A percentile compares a stretch with the other conserved stretches of the same genome.
Conservation (phyloP, 2,113 vertebrate species). For the Rafetus swinhoei region DNA sequence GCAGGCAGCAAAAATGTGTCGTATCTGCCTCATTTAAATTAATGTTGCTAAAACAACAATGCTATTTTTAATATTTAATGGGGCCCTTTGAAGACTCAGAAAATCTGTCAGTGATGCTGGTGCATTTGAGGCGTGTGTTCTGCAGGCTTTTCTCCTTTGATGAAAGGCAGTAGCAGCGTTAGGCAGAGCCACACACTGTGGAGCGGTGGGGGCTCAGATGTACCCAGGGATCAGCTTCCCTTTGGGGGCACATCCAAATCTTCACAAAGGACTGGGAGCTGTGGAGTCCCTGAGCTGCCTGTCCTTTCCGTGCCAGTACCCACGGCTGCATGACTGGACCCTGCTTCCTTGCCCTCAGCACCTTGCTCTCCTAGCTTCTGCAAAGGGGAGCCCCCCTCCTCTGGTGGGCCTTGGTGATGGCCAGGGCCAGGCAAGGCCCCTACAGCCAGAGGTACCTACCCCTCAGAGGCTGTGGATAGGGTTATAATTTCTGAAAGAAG, state of each 20-base stretch:
- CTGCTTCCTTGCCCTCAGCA: fast-evolving
- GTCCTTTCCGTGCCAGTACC: not conserved
- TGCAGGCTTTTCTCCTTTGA: conserved; percentile 61
- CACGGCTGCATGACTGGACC: not conserved
- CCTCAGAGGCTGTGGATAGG: not conserved
- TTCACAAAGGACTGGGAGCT: not conserved
- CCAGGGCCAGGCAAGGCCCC: not conserved
- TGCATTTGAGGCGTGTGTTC: conserved; percentile 56
- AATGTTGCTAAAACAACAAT: conserved; percentile 65
- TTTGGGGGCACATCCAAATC: fast-evolving
- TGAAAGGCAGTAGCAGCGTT: conserved; percentile 46
- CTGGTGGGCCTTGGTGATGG: not conserved
- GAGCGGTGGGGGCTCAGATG: not conserved
- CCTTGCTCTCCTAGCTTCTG: not conserved
- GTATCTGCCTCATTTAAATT: conserved; percentile 60
- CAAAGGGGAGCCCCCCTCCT: not conserved
- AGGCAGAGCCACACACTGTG: conserved; percentile 30
- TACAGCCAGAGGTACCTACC: not conserved
- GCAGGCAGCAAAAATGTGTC: conserved; percentile 16
- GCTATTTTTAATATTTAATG: conserved; percentile 75
- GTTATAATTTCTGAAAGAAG: not conserved
- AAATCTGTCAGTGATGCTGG: conserved; percentile 68
- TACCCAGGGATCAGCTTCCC: not conserved
- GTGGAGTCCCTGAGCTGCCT: not conserved
- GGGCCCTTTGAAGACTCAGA: conserved; percentile 66